Evolutionary conservation across 2,797 vertebrate genomes (phyloP).

Genomic region (Semotilus atromaculatus): DNA sequence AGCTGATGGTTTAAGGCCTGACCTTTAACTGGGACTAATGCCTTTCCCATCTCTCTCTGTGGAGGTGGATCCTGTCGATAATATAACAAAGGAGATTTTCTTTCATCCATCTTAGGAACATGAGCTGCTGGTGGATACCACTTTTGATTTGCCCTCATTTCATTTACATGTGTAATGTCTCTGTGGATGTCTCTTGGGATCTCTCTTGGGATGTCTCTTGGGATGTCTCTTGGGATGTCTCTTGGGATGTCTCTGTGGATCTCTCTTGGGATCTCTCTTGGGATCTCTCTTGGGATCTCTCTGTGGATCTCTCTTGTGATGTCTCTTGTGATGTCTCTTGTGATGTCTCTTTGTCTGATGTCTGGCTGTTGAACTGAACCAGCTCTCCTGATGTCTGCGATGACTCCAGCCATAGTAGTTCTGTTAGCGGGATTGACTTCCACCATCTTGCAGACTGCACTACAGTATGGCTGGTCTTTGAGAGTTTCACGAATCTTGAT

Average conservation of each 20-base stretch:
- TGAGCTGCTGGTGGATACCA: conserved; percentile 43
- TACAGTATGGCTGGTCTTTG: conserved; percentile 66
- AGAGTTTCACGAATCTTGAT: conserved; percentile 72
- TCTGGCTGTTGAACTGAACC: conserved; percentile 20
- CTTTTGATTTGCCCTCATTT: neutral
- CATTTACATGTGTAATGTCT: neutral
- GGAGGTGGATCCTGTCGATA: neutral
- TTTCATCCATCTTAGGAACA: neutral
- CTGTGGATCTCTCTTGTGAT: neutral
- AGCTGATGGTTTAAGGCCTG: conserved; percentile 23
- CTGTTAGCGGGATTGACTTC: conserved; percentile 62
- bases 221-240: neutral
- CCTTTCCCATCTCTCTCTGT: conserved; percentile 1
- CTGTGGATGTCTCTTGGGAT: neutral
- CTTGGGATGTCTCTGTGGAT: neutral
- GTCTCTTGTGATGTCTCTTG: neutral
- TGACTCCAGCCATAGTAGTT: conserved; percentile 67
- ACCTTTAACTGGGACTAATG: conserved; percentile 9
- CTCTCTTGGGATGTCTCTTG: neutral
- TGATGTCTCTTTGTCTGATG: neutral
- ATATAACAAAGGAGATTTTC: conserved; percentile 52
- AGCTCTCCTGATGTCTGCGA: conserved; percentile 68
- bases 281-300: neutral
- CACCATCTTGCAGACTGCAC: conserved; percentile 73
- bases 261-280: neutral